Conservation (phyloP, 2,797 vertebrate genomes). For the Lacerta bilineata region DNA sequence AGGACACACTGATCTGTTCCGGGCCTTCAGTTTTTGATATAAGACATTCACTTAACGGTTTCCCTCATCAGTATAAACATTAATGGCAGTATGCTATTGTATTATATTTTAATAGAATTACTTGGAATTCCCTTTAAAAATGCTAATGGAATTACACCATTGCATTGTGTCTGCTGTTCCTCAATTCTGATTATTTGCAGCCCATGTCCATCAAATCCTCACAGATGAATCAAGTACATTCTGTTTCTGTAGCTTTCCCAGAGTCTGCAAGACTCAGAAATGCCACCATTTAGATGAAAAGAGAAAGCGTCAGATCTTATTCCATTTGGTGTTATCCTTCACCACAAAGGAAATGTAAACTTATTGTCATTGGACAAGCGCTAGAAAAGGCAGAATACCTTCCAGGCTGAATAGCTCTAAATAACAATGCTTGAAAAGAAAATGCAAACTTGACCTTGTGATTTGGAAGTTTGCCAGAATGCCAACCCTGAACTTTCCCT, state of each 20-base stretch:
- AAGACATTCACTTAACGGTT: neutral
- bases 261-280: neutral
- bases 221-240: neutral
- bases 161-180: neutral
- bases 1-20: neutral
- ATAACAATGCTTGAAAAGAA: neutral
- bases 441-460: neutral
- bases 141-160: neutral
- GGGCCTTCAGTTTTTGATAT: neutral
- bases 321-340: neutral
- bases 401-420: neutral
- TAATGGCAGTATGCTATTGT: neutral
- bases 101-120: neutral
- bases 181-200: neutral
- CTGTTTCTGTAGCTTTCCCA: neutral
- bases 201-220: neutral
- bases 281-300: neutral
- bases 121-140: neutral
- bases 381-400: neutral
- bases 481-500: neutral
- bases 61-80: neutral
- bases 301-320: slow-evolving; percentile 5
- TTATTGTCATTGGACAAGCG: slow-evolving; percentile 27
- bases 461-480: neutral
- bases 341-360: slow-evolving; percentile 2